Conservation (phyloP, 2,888 invertebrate genomes). For the Mantis religiosa region DNA sequence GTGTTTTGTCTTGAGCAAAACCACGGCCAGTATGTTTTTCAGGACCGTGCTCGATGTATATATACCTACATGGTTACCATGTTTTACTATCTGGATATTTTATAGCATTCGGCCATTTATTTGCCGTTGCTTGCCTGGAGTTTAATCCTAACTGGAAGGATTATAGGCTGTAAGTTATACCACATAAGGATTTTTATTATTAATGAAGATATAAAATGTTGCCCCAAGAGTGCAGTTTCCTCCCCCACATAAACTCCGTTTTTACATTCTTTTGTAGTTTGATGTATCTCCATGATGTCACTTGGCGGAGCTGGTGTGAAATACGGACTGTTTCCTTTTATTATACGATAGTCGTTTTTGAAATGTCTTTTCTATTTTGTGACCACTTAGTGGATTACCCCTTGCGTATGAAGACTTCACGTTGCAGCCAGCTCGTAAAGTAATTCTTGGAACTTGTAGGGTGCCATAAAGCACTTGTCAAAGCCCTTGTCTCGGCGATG, state of each 20-base stretch:
- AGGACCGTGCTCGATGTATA: neutral
- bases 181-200: conserved; percentile 3
- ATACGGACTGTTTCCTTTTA: neutral
- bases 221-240: neutral
- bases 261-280: neutral
- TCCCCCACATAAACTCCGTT: neutral
- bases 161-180: neutral
- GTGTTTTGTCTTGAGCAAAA: neutral
- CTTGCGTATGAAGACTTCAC: neutral
- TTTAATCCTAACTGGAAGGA: neutral
- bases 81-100: neutral
- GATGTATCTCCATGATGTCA: neutral
- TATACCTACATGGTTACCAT: neutral
- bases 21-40: neutral
- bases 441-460: neutral
- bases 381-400: neutral
- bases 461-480: neutral
- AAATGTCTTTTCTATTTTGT: neutral
- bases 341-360: neutral
- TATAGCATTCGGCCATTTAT: neutral
- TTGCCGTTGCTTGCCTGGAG: neutral
- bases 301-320: neutral
- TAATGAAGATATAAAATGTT: neutral
- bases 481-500: neutral
- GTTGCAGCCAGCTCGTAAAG: neutral